Base-by-base conservation (phyloP, 2,797 vertebrate species). In the Telmatherina bonti region DNA sequence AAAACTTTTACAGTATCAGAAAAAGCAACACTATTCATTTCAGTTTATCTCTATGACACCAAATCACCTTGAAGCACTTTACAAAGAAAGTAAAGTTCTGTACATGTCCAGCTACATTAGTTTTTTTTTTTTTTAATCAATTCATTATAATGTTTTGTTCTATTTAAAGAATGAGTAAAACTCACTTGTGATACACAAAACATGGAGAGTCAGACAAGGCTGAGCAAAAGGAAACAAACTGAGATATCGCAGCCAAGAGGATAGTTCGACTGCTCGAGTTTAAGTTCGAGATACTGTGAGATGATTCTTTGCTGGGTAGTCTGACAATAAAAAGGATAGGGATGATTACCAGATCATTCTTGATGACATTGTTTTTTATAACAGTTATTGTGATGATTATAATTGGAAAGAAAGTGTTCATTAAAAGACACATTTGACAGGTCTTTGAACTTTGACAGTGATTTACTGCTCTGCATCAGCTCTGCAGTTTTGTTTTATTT, bases 321-420 rank as follows among this genome's bases (percentile, higher is more conserved):
- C 27, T 41, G 35, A 30, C 20, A 53, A 36, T 18, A 29, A 43
- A 58, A 58, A 24, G 27, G 7, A 16, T 18, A 20, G 20, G 51
- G 35, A 65, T 41, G 27, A 63, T 73, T 4, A 71, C 64, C 41
- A 52, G 36, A 52, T 71, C 12, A 52, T 58, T 1, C 3, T 56
- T 38, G 31, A 57, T 35, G 8, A 5, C n/a, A 12, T 16, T 65
- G 24, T n/a, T 33, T 67, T 24, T 24, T 53, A 7, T 22, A 41
- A 12, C 2, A 3, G 5, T 65, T 38, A 66, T 31, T 16, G 22
- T 35, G 5, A 24, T n/a, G 60, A 41, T 13, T 29, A 18, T 13
- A 1, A 24, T 1, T 29, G 36, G 18, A 60, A 20, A 33, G 6
- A 30, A 38, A 64, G 0, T 27, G 4, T 0, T n/a, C n/a, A 12